Base-by-base conservation (phyloP, 1,140 invertebrate species). In the Bradynema listronoti region DNA sequence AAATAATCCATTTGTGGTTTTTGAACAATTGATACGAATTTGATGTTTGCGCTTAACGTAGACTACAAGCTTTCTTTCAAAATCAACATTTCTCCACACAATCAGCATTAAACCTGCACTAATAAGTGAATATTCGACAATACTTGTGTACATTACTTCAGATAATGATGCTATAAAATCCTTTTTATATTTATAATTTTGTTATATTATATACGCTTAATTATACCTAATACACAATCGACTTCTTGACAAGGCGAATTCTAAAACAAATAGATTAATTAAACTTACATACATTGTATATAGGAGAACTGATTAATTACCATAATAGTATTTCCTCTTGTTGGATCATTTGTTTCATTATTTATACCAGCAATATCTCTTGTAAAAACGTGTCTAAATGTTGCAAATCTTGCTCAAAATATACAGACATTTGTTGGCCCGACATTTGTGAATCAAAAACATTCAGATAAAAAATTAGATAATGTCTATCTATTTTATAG, bases 21-120 rank as follows among this genome's bases (percentile, higher is more conserved):
- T 75, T 5, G 73, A 78, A 49, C 73, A 75, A 51, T 75, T 75
- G 4, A 75, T 65, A 16, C 73, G 49, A 25, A 75, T 75, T 50
- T 76, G 66, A 52, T 75, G 73, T 49, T 75, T 75, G 30, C 73
- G 25, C 25, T 46, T 55, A 25, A 66, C 56, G 29, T 65, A 69
- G 7, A 39, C 58, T 11, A 25, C 55, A 43, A 64, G 46, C 19
- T 42, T 41, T 41, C 43, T 24, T 16, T 32, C 49, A 32, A 58
- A 61, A 50, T 72, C 68, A 56, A 93, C 91, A 79, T 91, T 89
- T 74, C 88, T 88, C 91, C 91, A 96, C 86, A 96, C 94, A 42
- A 95, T 89, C 79, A 93, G 96, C 71, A 96, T 87, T 24, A 97
- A 89, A 49, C 91, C 91, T 24, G 92, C 91, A 19, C 90, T 91